A percentile compares a stretch with the other conserved stretches of the same genome.
Evolutionary conservation across 1,140 invertebrate genomes (phyloP).

Genomic region (Drosophila ficusphila): DNA sequence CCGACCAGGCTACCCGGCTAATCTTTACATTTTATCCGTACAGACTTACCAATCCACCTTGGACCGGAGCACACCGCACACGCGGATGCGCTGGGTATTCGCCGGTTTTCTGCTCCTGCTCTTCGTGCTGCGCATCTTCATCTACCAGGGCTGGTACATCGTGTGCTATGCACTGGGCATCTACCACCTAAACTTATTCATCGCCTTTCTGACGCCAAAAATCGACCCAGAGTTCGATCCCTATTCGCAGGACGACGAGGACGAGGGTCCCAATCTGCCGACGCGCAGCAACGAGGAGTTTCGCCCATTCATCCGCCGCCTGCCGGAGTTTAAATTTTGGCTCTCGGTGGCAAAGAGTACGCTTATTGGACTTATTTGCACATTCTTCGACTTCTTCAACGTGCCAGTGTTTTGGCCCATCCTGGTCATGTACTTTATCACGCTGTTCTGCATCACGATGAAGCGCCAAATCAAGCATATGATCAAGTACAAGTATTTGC

Average conservation of each 20-base stretch:
- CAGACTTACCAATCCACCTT: constrained; percentile 86
- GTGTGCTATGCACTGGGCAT: constrained; percentile 99
- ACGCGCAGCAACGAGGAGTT: constrained; percentile 98
- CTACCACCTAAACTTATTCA: constrained; percentile 99
- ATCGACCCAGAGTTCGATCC: constrained; percentile 98
- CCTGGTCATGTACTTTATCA: constrained; percentile 99
- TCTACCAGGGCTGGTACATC: constrained; percentile 98
- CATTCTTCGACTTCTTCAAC: constrained; percentile 99
- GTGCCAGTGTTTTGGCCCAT: constrained; percentile 99
- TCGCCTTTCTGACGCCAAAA: constrained; percentile 99
- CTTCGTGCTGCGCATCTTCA: constrained; percentile 87
- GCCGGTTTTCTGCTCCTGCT: constrained; percentile 85
- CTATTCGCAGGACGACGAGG: constrained; percentile 89
- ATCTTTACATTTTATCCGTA: constrained; percentile 1
- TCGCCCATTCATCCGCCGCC: constrained; percentile 97
- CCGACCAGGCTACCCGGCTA: not conserved
- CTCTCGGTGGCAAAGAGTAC: constrained; percentile 98
- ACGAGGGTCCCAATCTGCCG: constrained; percentile 96
- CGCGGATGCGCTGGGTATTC: constrained; percentile 86
- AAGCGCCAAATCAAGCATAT: constrained; percentile 99
- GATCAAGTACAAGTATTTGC: constrained; percentile 99
- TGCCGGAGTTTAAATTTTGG: constrained; percentile 99
- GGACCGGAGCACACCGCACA: constrained; percentile 89
- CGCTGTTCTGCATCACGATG: constrained; percentile 99
- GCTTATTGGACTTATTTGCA: constrained; percentile 95